Evolutionary conservation across 23 tunicate species (phyloP).

Genomic region (Phallusia fumigata): DNA sequence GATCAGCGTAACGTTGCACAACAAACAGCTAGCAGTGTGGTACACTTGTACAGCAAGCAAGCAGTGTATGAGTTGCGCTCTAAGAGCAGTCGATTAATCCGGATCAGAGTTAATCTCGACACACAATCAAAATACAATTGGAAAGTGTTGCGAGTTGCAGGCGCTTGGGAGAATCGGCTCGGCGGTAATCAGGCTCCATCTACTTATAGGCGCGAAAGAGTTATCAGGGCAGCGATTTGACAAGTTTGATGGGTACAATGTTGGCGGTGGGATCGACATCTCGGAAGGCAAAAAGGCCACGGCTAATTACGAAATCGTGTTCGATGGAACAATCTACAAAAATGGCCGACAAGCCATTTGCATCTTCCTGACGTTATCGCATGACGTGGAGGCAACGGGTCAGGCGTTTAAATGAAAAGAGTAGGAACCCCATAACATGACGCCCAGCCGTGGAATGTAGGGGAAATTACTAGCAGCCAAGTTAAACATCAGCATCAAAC

Average conservation of each 20-base stretch:
- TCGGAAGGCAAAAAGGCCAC: no score
- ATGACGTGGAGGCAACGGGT: neutral
- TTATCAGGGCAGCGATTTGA: no score
- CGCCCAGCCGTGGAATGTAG: no score
- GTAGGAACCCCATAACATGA: neutral
- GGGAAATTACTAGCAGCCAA: no score
- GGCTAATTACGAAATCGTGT: constrained; percentile 8
- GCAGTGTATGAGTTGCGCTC: neutral
- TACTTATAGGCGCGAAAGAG: no score
- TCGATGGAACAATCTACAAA: constrained; percentile 4
- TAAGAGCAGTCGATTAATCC: neutral
- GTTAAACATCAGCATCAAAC: no score
- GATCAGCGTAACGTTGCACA: constrained; percentile 7
- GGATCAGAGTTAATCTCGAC: constrained; percentile 2
- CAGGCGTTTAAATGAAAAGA: neutral
- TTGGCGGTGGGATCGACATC: no score
- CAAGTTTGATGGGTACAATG: no score
- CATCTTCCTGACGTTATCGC: neutral
- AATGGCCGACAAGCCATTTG: constrained; percentile 8
- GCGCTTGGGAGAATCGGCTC: neutral
- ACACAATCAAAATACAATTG: neutral
- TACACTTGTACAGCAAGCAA: neutral
- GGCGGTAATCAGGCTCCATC: no score
- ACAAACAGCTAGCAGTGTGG: constrained; percentile 14
- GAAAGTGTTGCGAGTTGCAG: neutral